Evolutionary conservation across 1,140 invertebrate genomes (phyloP), one percentile per base, ranked within the genome.

Genomic region (Heliconius congener): DNA sequence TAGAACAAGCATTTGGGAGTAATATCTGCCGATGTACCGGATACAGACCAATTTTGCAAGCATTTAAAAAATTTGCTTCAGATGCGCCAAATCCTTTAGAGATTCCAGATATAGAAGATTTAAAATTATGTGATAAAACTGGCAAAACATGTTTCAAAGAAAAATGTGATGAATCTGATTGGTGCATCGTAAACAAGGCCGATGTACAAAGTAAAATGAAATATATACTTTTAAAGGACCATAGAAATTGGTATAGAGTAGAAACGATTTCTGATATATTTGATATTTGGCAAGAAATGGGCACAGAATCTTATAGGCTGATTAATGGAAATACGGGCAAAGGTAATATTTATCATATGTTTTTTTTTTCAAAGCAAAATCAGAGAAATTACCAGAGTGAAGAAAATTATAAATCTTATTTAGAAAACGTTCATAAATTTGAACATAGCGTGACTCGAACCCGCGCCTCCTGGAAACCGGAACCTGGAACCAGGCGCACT

Each of bases 1-100:
- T 97, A 42, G 96, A 97, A 86, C 95, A 96, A 82, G 95, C 95
- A 0, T 95, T 97, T 84, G 96, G 96, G 13, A 96, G 97, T 80
- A 98, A 98, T 87, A 94, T 97, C 37, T 98, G 97, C 80, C 95
- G 97, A 27, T 98, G 97, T 86, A 98, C 97, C 1, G 97, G 97
- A 0, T 98, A 98, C 87, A 93, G 97, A 79, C 96, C 97, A 4
- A 98, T 98, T 87, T 90, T 98, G n/a, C 96, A 97, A 60, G 95
- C 97, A 4, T 97, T 97, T 83, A 97, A 97, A 91, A 95, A 95
- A 46, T 96, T 97, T 76, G 96, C 96, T 3, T 90, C 73, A 23
- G 87, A 92, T 60, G 77, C 84, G 19, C 84, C 81, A 4, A 39
- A 76, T 73, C 9, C 71, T 50, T 55, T 79, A 5, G 55, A 81